Base-by-base conservation (phyloP, 2,888 invertebrate genomes). In the Phengaris arion region DNA sequence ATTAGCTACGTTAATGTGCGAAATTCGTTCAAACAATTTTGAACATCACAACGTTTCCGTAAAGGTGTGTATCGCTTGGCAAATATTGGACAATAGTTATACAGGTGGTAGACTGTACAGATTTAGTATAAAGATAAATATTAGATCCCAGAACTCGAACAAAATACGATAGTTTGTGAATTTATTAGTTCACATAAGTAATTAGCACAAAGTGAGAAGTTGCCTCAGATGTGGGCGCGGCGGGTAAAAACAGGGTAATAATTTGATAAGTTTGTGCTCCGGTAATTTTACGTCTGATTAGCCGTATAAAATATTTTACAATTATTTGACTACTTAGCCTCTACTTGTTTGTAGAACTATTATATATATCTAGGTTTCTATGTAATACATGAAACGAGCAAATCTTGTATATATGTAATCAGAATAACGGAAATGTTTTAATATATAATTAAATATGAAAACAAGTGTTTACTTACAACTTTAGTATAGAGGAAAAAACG, bases 261-360 rank as follows among this genome's bases (percentile, higher is more conserved):
- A 74, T 64, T 74, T 48, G 10, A 48, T 70, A 51, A 51, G 70
- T 51, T 70, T 52, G 10, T 15, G 8, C 35, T 35, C 35, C 59
- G 45, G 48, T 51, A 51, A 51, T 13, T 70, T 15, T 15, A 22
- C 4, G 70, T 15, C 51, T 75, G 75, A 45, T 35, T 10, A 15
- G 68, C 12, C 13, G 74, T 77, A 77, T 70, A 74, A 76, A 75
- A 48, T 69, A 77, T 77, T 78, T 77, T 76, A 77, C 4, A 15
- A 59, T 59, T 22, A 59, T 22, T 22, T 4, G 15, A 59, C 5
- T 22, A 22, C 9, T 8, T 22, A 59, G 22, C 15, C 7, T 8
- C n/a, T 35, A 35, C 4, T 35, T 35, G 35, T 35, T 35, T 2
- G 35, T 35, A 35, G 35, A 35, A 35, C 35, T 35, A 35, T 4